phyloP scores from a whole-genome alignment of 2,797 vertebrate genomes.

The Sciurus vulgaris region DNA sequence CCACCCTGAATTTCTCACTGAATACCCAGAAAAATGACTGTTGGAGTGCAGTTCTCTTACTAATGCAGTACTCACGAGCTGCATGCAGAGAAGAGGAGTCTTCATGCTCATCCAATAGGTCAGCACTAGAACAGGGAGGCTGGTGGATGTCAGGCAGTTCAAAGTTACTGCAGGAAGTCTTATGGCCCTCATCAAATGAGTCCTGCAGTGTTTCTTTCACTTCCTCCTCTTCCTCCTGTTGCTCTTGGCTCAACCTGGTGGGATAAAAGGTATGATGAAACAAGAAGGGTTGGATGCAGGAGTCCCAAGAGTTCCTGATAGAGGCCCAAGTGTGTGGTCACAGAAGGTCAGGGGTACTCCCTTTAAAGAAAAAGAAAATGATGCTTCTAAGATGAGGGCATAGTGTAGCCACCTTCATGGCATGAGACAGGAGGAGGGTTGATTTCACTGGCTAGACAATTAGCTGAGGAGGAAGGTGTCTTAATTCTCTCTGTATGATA shows the following conservation, averaged over 20 bases:
- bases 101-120: too few relatives aligned
- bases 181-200: background rate
- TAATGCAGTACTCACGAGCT: background rate
- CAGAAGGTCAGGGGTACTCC: too few relatives aligned
- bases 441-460: background rate
- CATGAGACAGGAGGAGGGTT: background rate
- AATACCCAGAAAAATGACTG: background rate
- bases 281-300: background rate
- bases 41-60: background rate
- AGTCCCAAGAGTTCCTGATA: too few relatives aligned
- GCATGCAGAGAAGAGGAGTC: too few relatives aligned
- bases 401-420: too few relatives aligned
- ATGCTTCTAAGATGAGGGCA: too few relatives aligned
- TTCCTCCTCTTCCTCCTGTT: background rate
- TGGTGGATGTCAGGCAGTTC: too few relatives aligned
- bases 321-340: too few relatives aligned
- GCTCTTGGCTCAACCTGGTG: constrained; percentile 81
- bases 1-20: background rate
- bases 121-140: background rate
- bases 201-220: background rate
- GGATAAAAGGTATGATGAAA: background rate
- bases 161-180: too few relatives aligned
- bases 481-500: background rate
- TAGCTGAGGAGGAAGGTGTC: background rate
- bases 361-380: background rate